These are phyloP conservation scores for Platyrinchus mystaceus DNA, from an alignment of 2,797 vertebrate species.

Conservation along the genomic window DNA sequence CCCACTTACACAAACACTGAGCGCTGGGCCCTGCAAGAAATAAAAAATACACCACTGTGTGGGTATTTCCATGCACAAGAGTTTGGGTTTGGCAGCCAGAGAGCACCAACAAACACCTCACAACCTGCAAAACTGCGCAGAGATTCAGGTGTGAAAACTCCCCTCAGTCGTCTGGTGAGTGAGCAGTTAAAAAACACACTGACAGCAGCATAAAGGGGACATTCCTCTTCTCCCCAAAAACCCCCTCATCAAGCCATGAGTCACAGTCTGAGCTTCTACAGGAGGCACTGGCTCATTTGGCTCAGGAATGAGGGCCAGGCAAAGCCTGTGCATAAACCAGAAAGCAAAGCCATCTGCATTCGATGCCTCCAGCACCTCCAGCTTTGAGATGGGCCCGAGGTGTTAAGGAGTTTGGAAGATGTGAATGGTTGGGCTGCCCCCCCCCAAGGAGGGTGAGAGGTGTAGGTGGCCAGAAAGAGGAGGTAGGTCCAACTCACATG, in stretches of 20 bases:
- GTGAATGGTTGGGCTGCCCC: not conserved
- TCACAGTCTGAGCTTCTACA: not conserved
- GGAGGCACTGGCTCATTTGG: not conserved
- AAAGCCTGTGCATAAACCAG: not conserved
- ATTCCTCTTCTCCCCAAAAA: not conserved
- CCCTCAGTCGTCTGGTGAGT: not conserved
- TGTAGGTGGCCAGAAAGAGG: not conserved
- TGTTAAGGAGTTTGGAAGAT: not conserved
- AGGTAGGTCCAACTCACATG: not conserved
- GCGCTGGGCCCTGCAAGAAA: not conserved
- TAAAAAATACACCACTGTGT: not conserved
- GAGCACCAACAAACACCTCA: not conserved
- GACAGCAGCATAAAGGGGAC: conserved; percentile 23
- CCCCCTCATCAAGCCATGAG: not conserved
- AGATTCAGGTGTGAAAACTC: not conserved
- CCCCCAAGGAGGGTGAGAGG: not conserved
- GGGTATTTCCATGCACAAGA: not conserved
- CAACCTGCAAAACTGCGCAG: not conserved
- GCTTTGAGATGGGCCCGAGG: not conserved
- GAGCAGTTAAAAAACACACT: conserved; percentile 5
- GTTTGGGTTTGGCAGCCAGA: not conserved
- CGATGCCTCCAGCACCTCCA: not conserved
- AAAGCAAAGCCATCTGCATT: not conserved
- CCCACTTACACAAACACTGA: not conserved
- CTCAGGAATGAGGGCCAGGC: not conserved